Base-by-base conservation (phyloP, 2,113 vertebrate genomes). In the Lophotis ruficrista region DNA sequence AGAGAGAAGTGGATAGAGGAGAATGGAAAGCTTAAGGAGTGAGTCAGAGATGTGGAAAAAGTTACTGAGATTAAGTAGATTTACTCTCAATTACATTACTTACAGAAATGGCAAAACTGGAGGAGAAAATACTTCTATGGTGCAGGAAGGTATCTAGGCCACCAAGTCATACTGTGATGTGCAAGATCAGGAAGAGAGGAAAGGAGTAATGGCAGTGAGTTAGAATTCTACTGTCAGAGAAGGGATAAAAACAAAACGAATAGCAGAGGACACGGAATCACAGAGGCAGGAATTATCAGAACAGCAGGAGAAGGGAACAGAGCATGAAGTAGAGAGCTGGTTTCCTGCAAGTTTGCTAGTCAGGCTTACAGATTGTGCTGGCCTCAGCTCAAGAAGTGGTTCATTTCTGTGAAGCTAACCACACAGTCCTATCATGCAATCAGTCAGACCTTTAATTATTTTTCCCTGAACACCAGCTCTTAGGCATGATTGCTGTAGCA, bases 401-500 rank as follows among this genome's bases (percentile, higher is more conserved):
- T 91, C 4, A 41, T 79, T 85, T 94, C 66, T 76, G 57, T 79
- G 84, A 72, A 66, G 75, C 25, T 87, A 87, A 91, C 20, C 28
- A 65, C 58, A 57, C 10, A 91, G 62, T 57, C 37, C 14, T 92
- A 64, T 56, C 77, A 30, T 51, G 27, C 60, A 92, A 47, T 58
- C 54, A 71, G 27, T 60, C 58, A 84, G 73, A 69, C 31, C n/a
- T 82, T 81, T 89, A 84, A 68, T 95, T 94, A 71, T 64, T 85
- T 84, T 60, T n/a, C 20, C 12, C 65, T 45, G 28, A 79, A 54
- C 23, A 41, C 28, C 33, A 72, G 14, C 14, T 83, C 38, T 58
- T 54, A 87, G 76, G 25, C 37, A 43, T 81, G 53, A 60, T 78
- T 93, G 92, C 77, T 96, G 48, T 68, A 69, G 51, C 77, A 96